These are phyloP conservation scores for Holothuria leucospilota DNA, from an alignment of 53 echinoderm and acorn worm genomes.

Conservation along the genomic window DNA sequence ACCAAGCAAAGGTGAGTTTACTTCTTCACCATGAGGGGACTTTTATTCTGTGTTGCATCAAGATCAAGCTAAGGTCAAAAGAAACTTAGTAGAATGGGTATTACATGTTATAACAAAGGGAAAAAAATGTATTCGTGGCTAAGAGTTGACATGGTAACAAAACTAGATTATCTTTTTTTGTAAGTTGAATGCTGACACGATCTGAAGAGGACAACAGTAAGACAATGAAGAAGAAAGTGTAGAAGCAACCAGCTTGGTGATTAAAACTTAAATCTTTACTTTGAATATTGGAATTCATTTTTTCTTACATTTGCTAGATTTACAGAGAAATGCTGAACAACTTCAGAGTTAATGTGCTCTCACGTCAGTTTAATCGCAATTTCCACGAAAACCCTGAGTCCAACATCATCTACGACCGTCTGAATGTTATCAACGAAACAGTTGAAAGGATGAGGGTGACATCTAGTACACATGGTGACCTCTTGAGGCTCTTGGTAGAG, in stretches of 20 bases:
- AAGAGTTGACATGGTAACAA: too few species aligned
- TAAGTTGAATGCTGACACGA: too few species aligned
- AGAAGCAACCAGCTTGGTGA: not conserved
- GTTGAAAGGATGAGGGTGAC: conserved; percentile 74
- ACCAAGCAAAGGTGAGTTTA: conserved; percentile 75
- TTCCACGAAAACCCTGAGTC: conserved; percentile 91
- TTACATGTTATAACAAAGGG: too few species aligned
- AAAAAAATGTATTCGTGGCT: too few species aligned
- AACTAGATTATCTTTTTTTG: too few species aligned
- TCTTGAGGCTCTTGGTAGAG: conserved; percentile 71
- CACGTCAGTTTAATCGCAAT: conserved; percentile 88
- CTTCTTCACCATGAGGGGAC: too few species aligned
- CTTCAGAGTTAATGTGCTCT: conserved; percentile 81
- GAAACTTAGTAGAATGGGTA: too few species aligned
- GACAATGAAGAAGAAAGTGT: not conserved
- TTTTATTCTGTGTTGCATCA: too few species aligned
- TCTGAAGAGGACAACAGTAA: too few species aligned
- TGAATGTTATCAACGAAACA: conserved; percentile 68
- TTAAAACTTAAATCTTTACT: too few species aligned
- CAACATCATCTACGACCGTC: conserved; percentile 66
- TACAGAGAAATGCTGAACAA: conserved; percentile 79
- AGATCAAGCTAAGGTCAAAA: too few species aligned
- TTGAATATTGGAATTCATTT: too few species aligned
- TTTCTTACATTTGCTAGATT: conserved; percentile 40
- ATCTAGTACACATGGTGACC: conserved; percentile 63